Conservation (phyloP, 2,113 vertebrate genomes). For the Coregonus clupeaformis region DNA sequence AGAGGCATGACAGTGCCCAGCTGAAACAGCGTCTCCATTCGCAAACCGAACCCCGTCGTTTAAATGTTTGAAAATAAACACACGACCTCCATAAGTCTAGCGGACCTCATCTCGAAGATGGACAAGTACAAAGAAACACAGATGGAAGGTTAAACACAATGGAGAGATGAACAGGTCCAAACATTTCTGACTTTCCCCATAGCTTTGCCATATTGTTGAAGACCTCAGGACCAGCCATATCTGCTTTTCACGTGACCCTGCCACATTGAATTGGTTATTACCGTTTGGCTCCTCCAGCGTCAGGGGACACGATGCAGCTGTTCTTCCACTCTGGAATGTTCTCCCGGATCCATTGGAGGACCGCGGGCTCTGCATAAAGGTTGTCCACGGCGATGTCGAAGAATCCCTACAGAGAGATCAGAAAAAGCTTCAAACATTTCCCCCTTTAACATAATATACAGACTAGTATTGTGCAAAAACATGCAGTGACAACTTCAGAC, state of each 20-base stretch:
- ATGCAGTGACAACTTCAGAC: not conserved
- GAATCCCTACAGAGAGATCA: slow-evolving; percentile 78
- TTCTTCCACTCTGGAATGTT: slow-evolving; percentile 91
- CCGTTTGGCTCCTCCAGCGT: slow-evolving; percentile 95
- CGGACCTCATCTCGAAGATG: no score
- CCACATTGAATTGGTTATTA: slow-evolving; percentile 45
- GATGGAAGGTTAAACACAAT: no score
- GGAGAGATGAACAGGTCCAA: no score
- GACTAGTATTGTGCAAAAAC: not conserved
- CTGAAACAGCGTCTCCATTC: not conserved
- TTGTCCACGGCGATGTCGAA: slow-evolving; percentile 98
- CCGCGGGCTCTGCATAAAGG: slow-evolving; percentile 91
- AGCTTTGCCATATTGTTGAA: not conserved
- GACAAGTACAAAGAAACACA: no score
- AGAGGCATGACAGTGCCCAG: not conserved
- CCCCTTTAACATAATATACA: not conserved
- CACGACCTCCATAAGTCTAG: no score
- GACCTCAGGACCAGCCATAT: not conserved
- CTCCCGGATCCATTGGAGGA: slow-evolving; percentile 92
- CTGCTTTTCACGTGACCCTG: not conserved
- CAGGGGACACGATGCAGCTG: slow-evolving; percentile 92
- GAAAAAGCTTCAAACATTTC: not conserved
- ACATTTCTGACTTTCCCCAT: no score
- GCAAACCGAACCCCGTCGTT: no score
- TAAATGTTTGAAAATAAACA: no score